A percentile compares a stretch with the other conserved stretches of the same genome.
Evolutionary conservation across 1,140 invertebrate species (phyloP).

Genomic region (Drosophila grimshawi): DNA sequence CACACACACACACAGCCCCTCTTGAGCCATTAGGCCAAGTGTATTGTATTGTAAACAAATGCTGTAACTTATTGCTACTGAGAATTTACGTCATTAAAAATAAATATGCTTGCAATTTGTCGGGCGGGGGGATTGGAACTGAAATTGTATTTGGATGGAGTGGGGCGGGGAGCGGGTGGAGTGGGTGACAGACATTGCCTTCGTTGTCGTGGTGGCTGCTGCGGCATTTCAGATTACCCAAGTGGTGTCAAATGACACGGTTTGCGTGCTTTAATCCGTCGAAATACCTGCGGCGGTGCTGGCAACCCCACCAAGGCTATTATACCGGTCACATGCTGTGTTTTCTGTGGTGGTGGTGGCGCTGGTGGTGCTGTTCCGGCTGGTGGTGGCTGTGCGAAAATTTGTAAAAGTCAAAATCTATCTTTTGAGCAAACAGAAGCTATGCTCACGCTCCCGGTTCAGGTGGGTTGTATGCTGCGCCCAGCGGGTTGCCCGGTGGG

Average conservation of each 20-base stretch:
- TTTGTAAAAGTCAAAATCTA: constrained; percentile 83
- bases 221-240: constrained; percentile 76
- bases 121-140: constrained; percentile 14
- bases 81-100: constrained; percentile 75
- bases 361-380: constrained; percentile 1
- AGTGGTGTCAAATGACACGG: constrained; percentile 81
- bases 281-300: constrained; percentile 75
- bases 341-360: constrained; percentile 28
- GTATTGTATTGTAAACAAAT: constrained; percentile 49
- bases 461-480: constrained; percentile 49
- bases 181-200: constrained; percentile 8
- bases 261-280: constrained; percentile 79
- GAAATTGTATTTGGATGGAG: constrained; percentile 32
- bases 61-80: constrained; percentile 60
- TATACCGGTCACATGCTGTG: constrained; percentile 76
- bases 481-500: constrained; percentile 40
- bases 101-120: constrained; percentile 71
- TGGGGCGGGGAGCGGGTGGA: constrained; percentile 28
- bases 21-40: constrained; percentile 13
- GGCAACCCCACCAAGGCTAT: constrained; percentile 69
- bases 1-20: background rate
- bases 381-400: constrained; percentile 66
- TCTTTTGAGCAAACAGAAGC: constrained; percentile 66
- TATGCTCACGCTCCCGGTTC: constrained; percentile 14
- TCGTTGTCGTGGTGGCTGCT: constrained; percentile 42